These are phyloP conservation scores for Hypercompe scribonia DNA, from an alignment of 2,888 invertebrate genomes.

Conservation along the genomic window DNA sequence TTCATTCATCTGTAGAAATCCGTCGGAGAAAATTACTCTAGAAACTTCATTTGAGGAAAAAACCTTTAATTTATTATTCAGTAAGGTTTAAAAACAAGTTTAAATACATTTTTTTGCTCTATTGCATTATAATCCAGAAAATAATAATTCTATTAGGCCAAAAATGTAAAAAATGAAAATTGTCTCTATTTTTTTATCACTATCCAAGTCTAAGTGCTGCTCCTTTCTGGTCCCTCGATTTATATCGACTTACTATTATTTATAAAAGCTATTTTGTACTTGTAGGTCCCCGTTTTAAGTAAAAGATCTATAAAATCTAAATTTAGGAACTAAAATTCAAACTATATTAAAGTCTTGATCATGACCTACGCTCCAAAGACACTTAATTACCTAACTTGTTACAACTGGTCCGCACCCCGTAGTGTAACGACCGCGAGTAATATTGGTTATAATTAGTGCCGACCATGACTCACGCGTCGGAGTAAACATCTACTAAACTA, in stretches of 20 bases:
- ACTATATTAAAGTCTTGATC: conserved; percentile 50
- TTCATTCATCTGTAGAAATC: conserved; percentile 11
- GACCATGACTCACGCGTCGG: conserved; percentile 59
- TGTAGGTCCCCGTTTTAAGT: not conserved
- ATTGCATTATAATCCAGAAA: not conserved
- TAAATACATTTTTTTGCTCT: not conserved
- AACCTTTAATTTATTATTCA: not conserved
- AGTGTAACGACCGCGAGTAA: conserved; percentile 63
- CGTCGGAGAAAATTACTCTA: conserved; percentile 3
- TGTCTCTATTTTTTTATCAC: too few species aligned
- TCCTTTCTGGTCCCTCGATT: too few species aligned
- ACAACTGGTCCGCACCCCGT: conserved; percentile 50
- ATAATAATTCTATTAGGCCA: not conserved
- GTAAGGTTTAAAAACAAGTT: not conserved
- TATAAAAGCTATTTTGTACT: not conserved
- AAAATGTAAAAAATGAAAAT: not conserved
- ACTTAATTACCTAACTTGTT: conserved; percentile 63
- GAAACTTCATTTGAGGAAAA: conserved; percentile 1
- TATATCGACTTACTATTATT: not conserved
- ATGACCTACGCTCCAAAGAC: conserved; percentile 71
- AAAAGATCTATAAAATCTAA: not conserved
- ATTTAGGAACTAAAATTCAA: not conserved
- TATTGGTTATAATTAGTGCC: conserved; percentile 60
- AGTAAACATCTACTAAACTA: conserved; percentile 57
- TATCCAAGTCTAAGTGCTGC: too few species aligned